phyloP scores from a whole-genome alignment of 2,113 vertebrate species.

The Dasyprocta punctata region DNA sequence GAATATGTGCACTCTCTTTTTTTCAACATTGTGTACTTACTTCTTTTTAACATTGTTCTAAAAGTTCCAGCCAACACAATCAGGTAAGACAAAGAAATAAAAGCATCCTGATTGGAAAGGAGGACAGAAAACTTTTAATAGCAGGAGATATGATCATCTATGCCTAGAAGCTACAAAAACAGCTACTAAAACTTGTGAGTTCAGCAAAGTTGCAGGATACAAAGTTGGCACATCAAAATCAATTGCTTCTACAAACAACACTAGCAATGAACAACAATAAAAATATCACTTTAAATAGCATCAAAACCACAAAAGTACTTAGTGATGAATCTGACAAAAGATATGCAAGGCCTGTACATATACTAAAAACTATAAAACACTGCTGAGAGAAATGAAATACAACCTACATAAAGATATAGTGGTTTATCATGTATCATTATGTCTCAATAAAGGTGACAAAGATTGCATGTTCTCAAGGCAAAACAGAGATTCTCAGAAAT shows the following conservation, averaged over 20 bases:
- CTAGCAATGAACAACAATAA: constrained; percentile 26
- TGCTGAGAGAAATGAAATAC: neutral
- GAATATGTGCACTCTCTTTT: neutral
- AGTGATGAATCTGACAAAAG: neutral
- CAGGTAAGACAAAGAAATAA: constrained; percentile 33
- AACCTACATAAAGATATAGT: neutral
- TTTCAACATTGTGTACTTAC: neutral
- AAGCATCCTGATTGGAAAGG: neutral
- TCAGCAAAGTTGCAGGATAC: neutral
- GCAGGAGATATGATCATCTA: neutral
- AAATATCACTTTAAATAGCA: neutral
- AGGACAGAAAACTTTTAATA: neutral
- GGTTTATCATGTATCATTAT: constrained; percentile 4
- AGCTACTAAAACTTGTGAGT: neutral
- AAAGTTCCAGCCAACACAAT: neutral
- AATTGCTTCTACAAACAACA: neutral
- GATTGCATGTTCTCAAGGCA: constrained; percentile 28
- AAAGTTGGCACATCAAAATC: neutral
- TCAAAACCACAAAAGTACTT: neutral
- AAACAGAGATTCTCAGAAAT: constrained; percentile 39
- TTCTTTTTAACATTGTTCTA: neutral
- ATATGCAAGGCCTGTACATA: neutral
- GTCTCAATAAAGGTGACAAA: constrained; percentile 53
- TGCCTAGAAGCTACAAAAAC: neutral
- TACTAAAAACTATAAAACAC: constrained; percentile 37